A percentile compares a stretch with the other conserved stretches of the same genome.
These are phyloP conservation scores for Danio jaintianensis DNA, from an alignment of 2,797 vertebrate species.

Conservation along the genomic window DNA sequence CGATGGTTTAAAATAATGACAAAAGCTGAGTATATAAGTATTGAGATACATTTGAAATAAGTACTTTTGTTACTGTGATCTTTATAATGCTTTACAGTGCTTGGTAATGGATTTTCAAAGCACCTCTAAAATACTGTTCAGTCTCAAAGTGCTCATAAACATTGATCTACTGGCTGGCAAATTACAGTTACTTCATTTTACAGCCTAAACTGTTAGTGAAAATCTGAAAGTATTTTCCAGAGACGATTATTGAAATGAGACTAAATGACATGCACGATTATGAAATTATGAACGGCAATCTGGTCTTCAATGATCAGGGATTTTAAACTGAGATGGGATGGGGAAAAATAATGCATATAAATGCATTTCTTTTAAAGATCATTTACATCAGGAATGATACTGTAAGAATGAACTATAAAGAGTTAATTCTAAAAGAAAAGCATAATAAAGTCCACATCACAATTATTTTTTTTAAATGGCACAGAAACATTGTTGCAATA, in stretches of 20 bases:
- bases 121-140: background rate
- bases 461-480: no score
- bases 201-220: background rate
- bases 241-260: background rate
- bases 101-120: background rate
- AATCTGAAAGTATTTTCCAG: background rate
- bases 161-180: background rate
- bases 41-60: slow-evolving; percentile 52
- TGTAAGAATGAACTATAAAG: no score
- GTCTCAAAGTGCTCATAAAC: background rate
- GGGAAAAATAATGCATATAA: background rate
- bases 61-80: slow-evolving; percentile 56
- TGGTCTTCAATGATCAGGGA: slow-evolving; percentile 12
- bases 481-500: no score
- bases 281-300: background rate
- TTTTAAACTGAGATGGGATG: background rate
- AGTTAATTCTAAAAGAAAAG: no score
- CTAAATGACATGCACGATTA: background rate
- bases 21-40: slow-evolving; percentile 41
- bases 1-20: slow-evolving; percentile 40
- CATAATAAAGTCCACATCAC: no score
- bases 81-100: slow-evolving; percentile 48
- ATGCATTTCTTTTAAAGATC: background rate
- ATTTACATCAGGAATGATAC: no score
- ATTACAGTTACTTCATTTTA: background rate